These are phyloP conservation scores for Chaetodon trifascialis DNA, from an alignment of 2,113 vertebrate genomes.

Conservation along the genomic window DNA sequence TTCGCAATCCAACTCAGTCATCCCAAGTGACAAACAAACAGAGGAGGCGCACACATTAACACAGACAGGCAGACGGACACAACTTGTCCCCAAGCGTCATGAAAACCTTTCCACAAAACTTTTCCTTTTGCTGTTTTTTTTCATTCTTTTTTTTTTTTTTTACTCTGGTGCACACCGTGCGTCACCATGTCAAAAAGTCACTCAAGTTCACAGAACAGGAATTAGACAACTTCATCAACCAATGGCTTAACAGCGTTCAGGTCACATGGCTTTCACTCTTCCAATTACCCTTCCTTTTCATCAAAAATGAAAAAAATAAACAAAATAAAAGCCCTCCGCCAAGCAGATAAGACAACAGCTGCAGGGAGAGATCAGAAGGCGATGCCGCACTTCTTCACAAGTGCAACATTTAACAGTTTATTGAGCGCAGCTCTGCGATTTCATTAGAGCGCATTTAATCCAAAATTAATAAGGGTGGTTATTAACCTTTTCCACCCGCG, in stretches of 20 bases:
- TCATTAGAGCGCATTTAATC: slow-evolving; percentile 76
- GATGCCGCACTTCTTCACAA: slow-evolving; percentile 53
- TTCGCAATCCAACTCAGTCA: slow-evolving; percentile 36
- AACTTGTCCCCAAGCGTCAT: slow-evolving; percentile 20
- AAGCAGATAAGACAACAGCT: slow-evolving; percentile 44
- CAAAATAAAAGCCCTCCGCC: slow-evolving; percentile 37
- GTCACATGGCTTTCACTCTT: slow-evolving; percentile 27
- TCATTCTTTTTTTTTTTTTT: slow-evolving; percentile 17
- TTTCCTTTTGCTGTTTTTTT: background rate
- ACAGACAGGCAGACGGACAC: slow-evolving; percentile 13
- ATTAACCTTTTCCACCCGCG: slow-evolving; percentile 77
- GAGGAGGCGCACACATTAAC: background rate
- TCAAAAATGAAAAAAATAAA: slow-evolving; percentile 46
- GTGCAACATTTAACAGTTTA: slow-evolving; percentile 68
- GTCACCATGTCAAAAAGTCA: slow-evolving; percentile 26
- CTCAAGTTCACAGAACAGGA: slow-evolving; percentile 13
- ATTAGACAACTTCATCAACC: slow-evolving; percentile 24
- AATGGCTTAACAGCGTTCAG: slow-evolving; percentile 13
- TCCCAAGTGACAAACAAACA: slow-evolving; percentile 30
- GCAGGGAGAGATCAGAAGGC: slow-evolving; percentile 52
- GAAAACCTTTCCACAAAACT: slow-evolving; percentile 30
- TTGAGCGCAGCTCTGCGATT: slow-evolving; percentile 66
- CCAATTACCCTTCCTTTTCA: slow-evolving; percentile 47
- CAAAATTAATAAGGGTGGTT: slow-evolving; percentile 75
- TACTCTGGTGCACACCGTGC: background rate